phyloP scores from a whole-genome alignment of 1,140 invertebrate species.

The Ceratina calcarata region DNA sequence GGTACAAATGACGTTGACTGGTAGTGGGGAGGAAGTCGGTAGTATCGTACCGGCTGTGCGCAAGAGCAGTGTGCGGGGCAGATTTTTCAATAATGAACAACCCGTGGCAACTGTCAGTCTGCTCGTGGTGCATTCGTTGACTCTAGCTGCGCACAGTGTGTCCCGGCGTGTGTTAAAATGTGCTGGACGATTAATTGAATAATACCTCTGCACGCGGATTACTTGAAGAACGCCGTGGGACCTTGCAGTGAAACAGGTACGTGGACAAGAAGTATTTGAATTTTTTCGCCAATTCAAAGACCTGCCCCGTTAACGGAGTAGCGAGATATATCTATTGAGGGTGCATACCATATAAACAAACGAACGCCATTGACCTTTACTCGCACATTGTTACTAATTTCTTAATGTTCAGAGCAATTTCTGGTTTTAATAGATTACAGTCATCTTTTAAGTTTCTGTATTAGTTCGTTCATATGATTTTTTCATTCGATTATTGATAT shows the following conservation, averaged over 20 bases:
- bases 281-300: constrained; percentile 16
- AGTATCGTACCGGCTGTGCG: constrained; percentile 65
- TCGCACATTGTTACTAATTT: constrained; percentile 40
- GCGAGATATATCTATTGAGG: constrained; percentile 20
- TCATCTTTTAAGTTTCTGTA: neutral
- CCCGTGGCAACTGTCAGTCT: constrained; percentile 68
- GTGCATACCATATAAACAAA: constrained; percentile 60
- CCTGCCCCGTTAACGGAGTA: constrained; percentile 30
- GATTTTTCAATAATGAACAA: constrained; percentile 65
- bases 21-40: constrained; percentile 55
- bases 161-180: constrained; percentile 56
- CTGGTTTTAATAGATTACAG: neutral
- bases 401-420: neutral
- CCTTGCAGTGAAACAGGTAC: constrained; percentile 35
- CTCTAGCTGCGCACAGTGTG: constrained; percentile 56
- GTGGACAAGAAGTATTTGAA: constrained; percentile 9
- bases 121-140: constrained; percentile 63
- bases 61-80: constrained; percentile 63
- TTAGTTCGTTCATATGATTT: neutral
- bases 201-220: constrained; percentile 52
- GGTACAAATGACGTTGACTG: constrained; percentile 35
- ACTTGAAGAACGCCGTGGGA: constrained; percentile 45
- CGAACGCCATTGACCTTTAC: constrained; percentile 59
- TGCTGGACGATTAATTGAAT: constrained; percentile 30
- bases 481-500: neutral